A percentile compares a stretch with the other conserved stretches of the same genome.
These are phyloP conservation scores for Pherbina coryleti DNA, from an alignment of 2,888 invertebrate genomes.

Conservation along the genomic window DNA sequence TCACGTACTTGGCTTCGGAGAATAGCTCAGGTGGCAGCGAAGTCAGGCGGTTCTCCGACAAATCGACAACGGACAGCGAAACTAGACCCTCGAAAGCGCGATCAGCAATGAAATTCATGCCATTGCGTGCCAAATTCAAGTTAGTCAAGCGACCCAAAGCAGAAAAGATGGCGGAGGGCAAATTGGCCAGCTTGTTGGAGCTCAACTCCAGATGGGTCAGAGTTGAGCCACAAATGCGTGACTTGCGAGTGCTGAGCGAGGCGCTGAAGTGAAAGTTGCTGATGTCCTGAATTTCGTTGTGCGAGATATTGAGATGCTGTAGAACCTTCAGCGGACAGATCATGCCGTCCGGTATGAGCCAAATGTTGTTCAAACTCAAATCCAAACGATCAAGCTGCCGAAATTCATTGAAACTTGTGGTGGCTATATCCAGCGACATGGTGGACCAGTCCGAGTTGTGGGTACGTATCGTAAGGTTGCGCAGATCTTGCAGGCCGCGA, in stretches of 20 bases:
- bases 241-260: slow-evolving; percentile 69
- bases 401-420: slow-evolving; percentile 83
- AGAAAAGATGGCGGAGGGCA: slow-evolving; percentile 86
- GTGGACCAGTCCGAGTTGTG: slow-evolving; percentile 89
- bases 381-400: slow-evolving; percentile 86
- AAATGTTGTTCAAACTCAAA: slow-evolving; percentile 88
- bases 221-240: slow-evolving; percentile 73
- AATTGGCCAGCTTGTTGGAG: slow-evolving; percentile 84
- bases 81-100: slow-evolving; percentile 84
- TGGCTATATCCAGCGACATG: slow-evolving; percentile 85
- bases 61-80: slow-evolving; percentile 84
- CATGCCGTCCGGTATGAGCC: slow-evolving; percentile 87
- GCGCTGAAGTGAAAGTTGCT: slow-evolving; percentile 88
- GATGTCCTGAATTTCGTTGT: slow-evolving; percentile 89
- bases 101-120: slow-evolving; percentile 88
- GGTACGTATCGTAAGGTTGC: slow-evolving; percentile 87
- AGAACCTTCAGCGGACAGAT: slow-evolving; percentile 87
- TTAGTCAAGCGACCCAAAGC: slow-evolving; percentile 82
- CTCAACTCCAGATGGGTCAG: slow-evolving; percentile 86
- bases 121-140: slow-evolving; percentile 87
- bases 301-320: slow-evolving; percentile 85
- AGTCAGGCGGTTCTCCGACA: slow-evolving; percentile 90
- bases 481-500: slow-evolving; percentile 82
- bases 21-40: slow-evolving; percentile 89
- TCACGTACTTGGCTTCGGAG: slow-evolving; percentile 83